Percentiles rank a stretch among this genome's conserved stretches.
Evolutionary conservation across 1,140 invertebrate genomes (phyloP).

Genomic region (Trachymyrmex septentrionalis): DNA sequence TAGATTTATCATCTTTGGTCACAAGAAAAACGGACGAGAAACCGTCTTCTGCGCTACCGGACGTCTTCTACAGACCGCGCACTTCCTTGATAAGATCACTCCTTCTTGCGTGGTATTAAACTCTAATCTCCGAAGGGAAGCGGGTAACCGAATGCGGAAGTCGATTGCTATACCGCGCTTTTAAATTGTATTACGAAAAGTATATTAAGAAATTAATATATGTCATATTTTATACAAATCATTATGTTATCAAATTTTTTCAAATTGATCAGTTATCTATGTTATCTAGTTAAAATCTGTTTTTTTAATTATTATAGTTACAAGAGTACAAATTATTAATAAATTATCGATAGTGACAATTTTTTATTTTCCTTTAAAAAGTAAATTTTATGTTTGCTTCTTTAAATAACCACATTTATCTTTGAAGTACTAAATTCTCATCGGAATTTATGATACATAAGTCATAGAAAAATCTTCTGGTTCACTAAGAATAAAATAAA

Average conservation of each 20-base stretch:
- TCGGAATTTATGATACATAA: too few relatives aligned
- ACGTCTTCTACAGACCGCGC: constrained; percentile 73
- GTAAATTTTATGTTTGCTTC: too few relatives aligned
- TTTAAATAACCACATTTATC: too few relatives aligned
- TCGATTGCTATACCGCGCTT: constrained; percentile 33
- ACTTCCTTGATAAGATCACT: constrained; percentile 76
- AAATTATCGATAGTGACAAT: too few relatives aligned
- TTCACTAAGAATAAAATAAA: too few relatives aligned
- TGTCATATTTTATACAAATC: not conserved
- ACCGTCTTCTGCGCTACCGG: constrained; percentile 65
- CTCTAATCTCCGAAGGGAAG: constrained; percentile 74
- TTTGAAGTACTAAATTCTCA: too few relatives aligned
- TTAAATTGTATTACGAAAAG: constrained; percentile 36
- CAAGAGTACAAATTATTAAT: too few relatives aligned
- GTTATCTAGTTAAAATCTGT: not conserved
- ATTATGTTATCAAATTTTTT: not conserved
- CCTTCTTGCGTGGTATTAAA: constrained; percentile 51
- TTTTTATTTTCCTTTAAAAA: too few relatives aligned
- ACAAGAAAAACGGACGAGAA: constrained; percentile 47
- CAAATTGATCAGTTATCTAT: not conserved
- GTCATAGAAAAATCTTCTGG: too few relatives aligned
- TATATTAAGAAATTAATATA: not conserved
- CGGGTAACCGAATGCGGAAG: constrained; percentile 81
- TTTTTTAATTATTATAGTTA: not conserved
- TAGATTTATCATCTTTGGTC: constrained; percentile 32